Base-by-base conservation (phyloP, 2,888 invertebrate species). In the Portevinia maculata region DNA sequence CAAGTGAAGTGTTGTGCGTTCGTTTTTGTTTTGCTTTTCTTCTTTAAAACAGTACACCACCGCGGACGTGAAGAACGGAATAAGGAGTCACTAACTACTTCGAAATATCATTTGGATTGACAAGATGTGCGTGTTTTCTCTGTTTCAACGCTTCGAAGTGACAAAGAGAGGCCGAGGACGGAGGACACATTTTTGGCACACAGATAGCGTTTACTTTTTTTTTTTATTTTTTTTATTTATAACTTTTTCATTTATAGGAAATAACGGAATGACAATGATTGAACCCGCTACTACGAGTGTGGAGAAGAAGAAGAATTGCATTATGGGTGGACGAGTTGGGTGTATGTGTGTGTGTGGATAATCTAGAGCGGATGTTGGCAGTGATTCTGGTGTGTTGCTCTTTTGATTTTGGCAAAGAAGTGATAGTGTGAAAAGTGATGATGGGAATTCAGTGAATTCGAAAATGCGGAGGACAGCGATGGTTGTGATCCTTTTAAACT, bases 201-300 rank as follows among this genome's bases (percentile, higher is more conserved):
- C 30, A 0, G 17, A 17, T 11, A 32, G n/a, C n/a, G n/a, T n/a
- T n/a, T n/a, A n/a, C n/a, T n/a, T n/a, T n/a, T n/a, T n/a, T n/a
- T n/a, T 17, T 11, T 5, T 11, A 17, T 9, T 37, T 39, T 59
- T 59, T 59, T 59, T 59, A 59, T 59, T 59, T 59, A 59, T 59
- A 59, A 44, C 59, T 44, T 24, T 24, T 24, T 2, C 21, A 59
- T 28, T 41, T 37, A 44, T 44, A 59, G 41, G 59, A 59, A 44
- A 59, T 41, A 59, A 41, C 59, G 28, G 28, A 44, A 44, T 44
- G 59, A 59, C 59, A 44, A 59, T 59, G 59, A 59, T 44, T 59
- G 59, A 59, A 59, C 59, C 59, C 44, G 30, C 44, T 57, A 44
- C 37, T 13, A 3, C 13, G 6, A 13, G 59, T 30, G 30, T 17